Evolutionary conservation across 1,140 invertebrate species (phyloP), one percentile per base, ranked within the genome.

Genomic region (Drosophila saltans): DNA sequence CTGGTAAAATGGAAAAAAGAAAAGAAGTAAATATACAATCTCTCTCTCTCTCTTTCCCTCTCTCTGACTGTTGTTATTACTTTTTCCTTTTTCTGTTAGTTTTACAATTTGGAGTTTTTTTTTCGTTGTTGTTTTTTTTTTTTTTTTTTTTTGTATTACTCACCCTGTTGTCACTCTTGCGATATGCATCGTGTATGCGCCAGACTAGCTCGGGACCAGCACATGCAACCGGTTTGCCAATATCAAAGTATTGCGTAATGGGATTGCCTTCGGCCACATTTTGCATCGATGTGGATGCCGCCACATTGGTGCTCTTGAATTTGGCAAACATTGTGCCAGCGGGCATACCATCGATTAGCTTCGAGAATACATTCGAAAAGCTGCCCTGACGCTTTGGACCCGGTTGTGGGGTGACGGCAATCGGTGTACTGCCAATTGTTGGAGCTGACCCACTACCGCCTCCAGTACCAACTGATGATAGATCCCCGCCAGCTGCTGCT

Each of bases 201-300:
- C 98, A 99, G 6, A 97, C 95, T 68, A 97, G 94, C 86, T 98
- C 97, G 0, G 97, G 97, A 0, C 98, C 98, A 21, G 97, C 97
- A 62, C 95, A 97, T 24, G 96, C 97, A 56, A 95, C 94, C 90
- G 97, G 96, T 81, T 97, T 96, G n/a, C 97, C 96, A 62, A 98
- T 95, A 71, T 98, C 97, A 93, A 97, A 99, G 92, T 96, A 96
- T 81, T 97, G 96, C 75, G 95, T 94, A 78, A 99, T 97, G 2
- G 98, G 97, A 93, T 98, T 98, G 72, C 94, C 95, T 80, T 97
- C 97, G 66, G 95, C 93, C 62, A 92, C 93, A 80, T 93, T 94
- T 74, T 94, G 94, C 62, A 92, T 90, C 65, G 92, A 90, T 70
- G 83, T 89, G 84, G 83, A 62, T 66, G 91, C 92, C 59, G 88